Conservation (phyloP, 2,113 vertebrate species). For the Rhea americana region DNA sequence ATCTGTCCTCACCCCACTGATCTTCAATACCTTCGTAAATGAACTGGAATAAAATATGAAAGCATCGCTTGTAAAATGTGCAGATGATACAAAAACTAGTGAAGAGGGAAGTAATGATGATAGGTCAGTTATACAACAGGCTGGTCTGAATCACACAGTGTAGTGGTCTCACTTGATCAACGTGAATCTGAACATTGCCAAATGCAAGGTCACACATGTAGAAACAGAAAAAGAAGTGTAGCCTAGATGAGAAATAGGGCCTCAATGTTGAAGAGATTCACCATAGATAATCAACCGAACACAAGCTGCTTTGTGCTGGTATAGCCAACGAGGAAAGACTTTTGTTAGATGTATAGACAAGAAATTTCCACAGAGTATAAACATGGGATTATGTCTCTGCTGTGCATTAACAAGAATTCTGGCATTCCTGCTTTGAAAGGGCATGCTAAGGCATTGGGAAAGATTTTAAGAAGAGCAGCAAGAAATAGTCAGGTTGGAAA, state of each 20-base stretch:
- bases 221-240: neutral
- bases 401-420: neutral
- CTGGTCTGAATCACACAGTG: neutral
- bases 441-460: neutral
- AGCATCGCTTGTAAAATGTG: conserved; percentile 24
- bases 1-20: conserved; percentile 14
- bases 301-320: neutral
- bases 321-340: neutral
- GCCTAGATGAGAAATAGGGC: neutral
- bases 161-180: conserved; percentile 5
- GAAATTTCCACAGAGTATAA: neutral
- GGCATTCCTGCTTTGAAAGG: neutral
- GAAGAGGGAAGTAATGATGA: neutral
- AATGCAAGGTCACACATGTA: neutral
- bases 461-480: neutral
- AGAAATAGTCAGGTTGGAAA: neutral
- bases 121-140: neutral
- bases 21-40: conserved; percentile 51
- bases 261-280: neutral
- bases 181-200: neutral
- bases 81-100: conserved; percentile 3
- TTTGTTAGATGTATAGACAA: neutral
- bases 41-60: conserved; percentile 39
- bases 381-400: neutral
- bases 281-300: neutral